These are phyloP conservation scores for Hydractinia symbiolongicarpus DNA, from an alignment of 30 jellyfish, hydroid and myxozoan genomes.

Conservation along the genomic window DNA sequence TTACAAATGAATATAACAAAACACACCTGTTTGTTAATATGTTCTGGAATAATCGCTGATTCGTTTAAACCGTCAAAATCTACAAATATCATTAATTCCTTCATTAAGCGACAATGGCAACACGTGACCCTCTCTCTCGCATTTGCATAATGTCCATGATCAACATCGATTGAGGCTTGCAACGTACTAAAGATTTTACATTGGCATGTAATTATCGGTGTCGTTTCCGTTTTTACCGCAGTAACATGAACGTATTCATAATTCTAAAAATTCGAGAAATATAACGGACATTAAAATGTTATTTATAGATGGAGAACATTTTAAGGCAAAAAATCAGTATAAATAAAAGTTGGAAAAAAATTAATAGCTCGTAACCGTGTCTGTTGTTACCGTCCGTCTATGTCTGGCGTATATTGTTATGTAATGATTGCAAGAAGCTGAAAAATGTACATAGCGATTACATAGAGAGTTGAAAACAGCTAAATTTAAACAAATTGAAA, in stretches of 20 bases:
- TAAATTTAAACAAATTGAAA: not conserved
- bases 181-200: not conserved
- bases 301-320: not conserved
- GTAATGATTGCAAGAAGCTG: no score
- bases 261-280: not conserved
- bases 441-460: not conserved
- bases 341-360: not conserved
- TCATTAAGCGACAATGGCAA: constrained; percentile 12
- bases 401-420: no score
- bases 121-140: not conserved
- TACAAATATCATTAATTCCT: not conserved
- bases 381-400: no score
- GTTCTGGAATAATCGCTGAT: not conserved
- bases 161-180: not conserved
- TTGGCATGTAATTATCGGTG: no score
- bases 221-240: not conserved
- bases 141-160: not conserved
- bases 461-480: not conserved
- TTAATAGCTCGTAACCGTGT: not conserved
- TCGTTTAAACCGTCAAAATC: not conserved
- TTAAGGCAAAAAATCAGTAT: not conserved
- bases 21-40: not conserved
- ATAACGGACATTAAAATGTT: not conserved
- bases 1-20: no score
- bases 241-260: not conserved